These are phyloP conservation scores for Lasioglossum albipes DNA, from an alignment of 1,140 invertebrate species.

Conservation along the genomic window DNA sequence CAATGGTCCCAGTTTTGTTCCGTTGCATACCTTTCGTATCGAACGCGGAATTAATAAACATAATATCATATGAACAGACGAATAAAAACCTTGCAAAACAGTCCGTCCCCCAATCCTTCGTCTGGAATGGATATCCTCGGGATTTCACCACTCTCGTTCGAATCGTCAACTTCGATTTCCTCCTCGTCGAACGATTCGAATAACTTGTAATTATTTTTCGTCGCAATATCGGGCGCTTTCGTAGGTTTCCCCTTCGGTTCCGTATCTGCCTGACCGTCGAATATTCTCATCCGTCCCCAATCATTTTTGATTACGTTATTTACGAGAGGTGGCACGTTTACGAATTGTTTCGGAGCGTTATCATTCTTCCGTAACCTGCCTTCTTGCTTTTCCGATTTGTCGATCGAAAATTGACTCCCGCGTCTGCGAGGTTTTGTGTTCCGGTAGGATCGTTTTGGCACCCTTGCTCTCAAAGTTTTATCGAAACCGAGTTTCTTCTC, in stretches of 20 bases:
- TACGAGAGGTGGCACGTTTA: background rate
- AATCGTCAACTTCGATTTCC: conserved; percentile 33
- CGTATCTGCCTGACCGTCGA: background rate
- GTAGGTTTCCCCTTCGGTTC: background rate
- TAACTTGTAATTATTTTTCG: conserved; percentile 2
- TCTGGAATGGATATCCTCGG: conserved; percentile 74
- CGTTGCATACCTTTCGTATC: conserved; percentile 64
- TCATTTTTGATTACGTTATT: background rate
- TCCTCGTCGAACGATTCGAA: conserved; percentile 18
- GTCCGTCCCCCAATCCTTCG: conserved; percentile 59
- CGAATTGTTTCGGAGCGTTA: background rate
- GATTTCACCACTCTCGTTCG: conserved; percentile 57
- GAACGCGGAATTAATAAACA: too few species aligned
- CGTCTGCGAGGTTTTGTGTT: background rate
- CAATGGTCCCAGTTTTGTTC: conserved; percentile 64
- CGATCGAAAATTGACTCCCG: background rate
- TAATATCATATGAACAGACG: background rate
- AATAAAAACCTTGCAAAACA: conserved; percentile 62
- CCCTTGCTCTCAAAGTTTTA: conserved; percentile 42
- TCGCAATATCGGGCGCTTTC: background rate
- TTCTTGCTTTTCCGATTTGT: background rate
- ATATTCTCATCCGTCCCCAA: background rate
- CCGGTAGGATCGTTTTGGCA: conserved; percentile 34
- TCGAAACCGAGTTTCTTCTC: conserved; percentile 53
- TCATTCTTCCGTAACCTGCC: background rate